Evolutionary conservation across 2,888 invertebrate species (phyloP), one percentile per base, ranked within the genome.

Genomic region (Poecilus cupreus): DNA sequence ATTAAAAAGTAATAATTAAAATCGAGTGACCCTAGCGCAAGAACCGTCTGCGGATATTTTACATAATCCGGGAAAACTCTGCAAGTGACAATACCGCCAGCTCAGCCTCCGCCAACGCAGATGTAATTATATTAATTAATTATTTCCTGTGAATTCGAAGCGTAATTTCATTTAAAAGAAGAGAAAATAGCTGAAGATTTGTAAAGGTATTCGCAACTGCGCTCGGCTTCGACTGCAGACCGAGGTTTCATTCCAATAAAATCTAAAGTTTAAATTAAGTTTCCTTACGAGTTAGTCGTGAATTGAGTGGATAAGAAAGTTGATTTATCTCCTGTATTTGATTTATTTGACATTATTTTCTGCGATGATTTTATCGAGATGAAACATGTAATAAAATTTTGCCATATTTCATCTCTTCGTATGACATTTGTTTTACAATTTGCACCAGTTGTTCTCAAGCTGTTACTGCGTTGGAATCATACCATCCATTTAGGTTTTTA

Each of bases 121-220:
- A 51, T 54, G 51, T 76, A 76, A 76, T 76, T 76, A 76, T 76
- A 76, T 76, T 76, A 51, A 76, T 76, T 76, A 76, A 76, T 76
- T 76, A 51, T 76, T 76, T 76, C 16, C 76, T 37, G 54, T 32
- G 32, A 57, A 76, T 76, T 51, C 54, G 51, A 51, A 51, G 32
- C 32, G 76, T 54, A 57, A 76, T 76, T 76, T 57, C 54, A 76
- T 76, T 76, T 51, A 57, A 57, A 76, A 76, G 26, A 8, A 37
- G 32, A 22, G 32, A 26, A 57, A 54, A 26, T 51, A 76, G 22
- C 54, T 22, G 32, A 57, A 76, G 57, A 57, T 76, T 76, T 76
- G 32, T 54, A 37, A 24, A 76, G 76, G 76, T 76, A 54, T 76
- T 32, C 22, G 54, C 37, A 32, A 32, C 10, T 13, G 46, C 49